Base-by-base conservation (phyloP, 37 sponge, comb jelly and placozoan genomes). In the Spongilla lacustris region DNA sequence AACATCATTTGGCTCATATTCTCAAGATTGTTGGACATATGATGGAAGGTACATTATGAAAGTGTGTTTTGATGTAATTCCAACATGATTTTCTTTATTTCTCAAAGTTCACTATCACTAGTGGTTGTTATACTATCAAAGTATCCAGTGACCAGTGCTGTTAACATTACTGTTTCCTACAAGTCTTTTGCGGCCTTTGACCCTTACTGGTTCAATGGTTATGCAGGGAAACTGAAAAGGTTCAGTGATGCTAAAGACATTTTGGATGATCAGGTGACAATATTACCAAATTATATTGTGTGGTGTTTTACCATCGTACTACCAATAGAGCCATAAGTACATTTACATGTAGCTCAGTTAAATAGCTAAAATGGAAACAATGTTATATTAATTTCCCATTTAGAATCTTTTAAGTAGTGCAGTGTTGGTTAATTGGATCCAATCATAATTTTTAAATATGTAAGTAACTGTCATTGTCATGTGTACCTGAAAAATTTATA, bases 11-110 rank as follows among this genome's bases (percentile, higher is more conserved):
- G 69, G 37, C 66, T 36, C 30, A 22, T 88, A 88, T 41, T n/a
- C 36, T 23, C 24, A 34, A 14, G 83, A 88, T 81, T 82, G 74
- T 13, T 92, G 89, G 89, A 88, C 92, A 30, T 92, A 92, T 36
- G 92, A 92, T 85, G 92, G 92, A 32, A 84, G 79, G 89, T 84
- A 19, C 25, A 22, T 6, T 21, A 36, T 76, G 11, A 1, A 1
- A 13, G 2, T 76, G 48, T 38, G 78, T 78, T 38, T 50, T 80
- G 0, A 36, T 30, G 24, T 32, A 74, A 58, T 58, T 58, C 21
- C 58, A 58, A 6, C 21, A 17, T 58, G 58, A 4, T 46, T 74
- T 1, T 66, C 27, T 36, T 46, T 41, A 68, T 36, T 38, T 67
- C n/a, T 26, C 29, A 17, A 78, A 88, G 84, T 34, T 74, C 83